Conservation (phyloP, 2,888 invertebrate species). For the Dicyrtoma fusca region DNA sequence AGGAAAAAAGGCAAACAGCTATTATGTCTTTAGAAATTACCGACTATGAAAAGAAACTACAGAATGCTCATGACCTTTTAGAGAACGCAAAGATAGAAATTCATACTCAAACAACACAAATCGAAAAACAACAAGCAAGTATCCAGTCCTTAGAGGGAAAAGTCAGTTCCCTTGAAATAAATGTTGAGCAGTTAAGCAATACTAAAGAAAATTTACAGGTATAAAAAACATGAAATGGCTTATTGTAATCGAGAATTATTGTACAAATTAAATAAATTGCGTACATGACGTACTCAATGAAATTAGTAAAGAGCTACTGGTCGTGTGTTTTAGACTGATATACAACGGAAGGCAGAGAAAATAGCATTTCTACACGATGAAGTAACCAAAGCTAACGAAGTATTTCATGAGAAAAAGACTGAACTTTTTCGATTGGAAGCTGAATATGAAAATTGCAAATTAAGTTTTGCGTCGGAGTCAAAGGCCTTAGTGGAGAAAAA, state of each 20-base stretch:
- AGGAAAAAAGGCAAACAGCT: constrained; percentile 53
- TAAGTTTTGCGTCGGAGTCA: constrained; percentile 49
- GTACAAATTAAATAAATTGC: too few species aligned
- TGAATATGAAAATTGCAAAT: constrained; percentile 50
- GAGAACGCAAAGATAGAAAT: constrained; percentile 49
- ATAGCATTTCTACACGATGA: constrained; percentile 53
- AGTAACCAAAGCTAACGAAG: constrained; percentile 51
- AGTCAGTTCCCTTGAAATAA: constrained; percentile 36
- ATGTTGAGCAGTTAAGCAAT: constrained; percentile 41
- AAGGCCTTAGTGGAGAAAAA: constrained; percentile 51
- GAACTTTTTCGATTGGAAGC: constrained; percentile 47
- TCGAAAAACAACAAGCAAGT: constrained; percentile 35
- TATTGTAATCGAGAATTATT: not conserved
- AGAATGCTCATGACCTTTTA: constrained; percentile 45
- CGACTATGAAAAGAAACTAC: constrained; percentile 55
- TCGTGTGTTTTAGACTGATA: constrained; percentile 44
- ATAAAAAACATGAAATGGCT: not conserved
- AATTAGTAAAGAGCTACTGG: not conserved
- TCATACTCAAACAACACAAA: constrained; percentile 35
- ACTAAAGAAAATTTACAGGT: constrained; percentile 52
- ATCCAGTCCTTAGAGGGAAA: constrained; percentile 44
- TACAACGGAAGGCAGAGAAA: constrained; percentile 51
- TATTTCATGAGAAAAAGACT: constrained; percentile 48
- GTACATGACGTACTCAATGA: too few species aligned
- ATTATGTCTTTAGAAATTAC: constrained; percentile 54